A percentile compares a stretch with the other conserved stretches of the same genome.
Conservation (phyloP, 2,888 invertebrate genomes). For the Drosophila merina region DNA sequence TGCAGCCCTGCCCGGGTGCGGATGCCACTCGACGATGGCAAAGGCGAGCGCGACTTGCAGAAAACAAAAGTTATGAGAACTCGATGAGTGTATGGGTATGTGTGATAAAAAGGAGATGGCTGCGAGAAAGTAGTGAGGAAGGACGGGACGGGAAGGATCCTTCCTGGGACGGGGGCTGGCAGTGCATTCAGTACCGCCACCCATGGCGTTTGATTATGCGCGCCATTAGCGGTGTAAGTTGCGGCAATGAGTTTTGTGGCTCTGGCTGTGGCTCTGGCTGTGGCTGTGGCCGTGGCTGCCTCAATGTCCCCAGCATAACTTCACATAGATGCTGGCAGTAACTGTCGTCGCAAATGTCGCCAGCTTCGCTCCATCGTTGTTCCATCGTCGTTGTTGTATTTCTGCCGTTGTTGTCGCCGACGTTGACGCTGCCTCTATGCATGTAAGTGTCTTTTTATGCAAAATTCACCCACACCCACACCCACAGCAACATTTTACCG, state of each 20-base stretch:
- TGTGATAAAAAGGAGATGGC: conserved; percentile 12
- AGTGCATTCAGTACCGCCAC: conserved; percentile 64
- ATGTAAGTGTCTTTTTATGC: conserved; percentile 76
- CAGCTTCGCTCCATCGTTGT: conserved; percentile 39
- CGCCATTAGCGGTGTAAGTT: conserved; percentile 80
- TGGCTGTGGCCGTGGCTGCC: conserved; percentile 19
- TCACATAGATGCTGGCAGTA: conserved; percentile 76
- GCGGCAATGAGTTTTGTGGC: conserved; percentile 79
- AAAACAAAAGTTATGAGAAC: conserved; percentile 77
- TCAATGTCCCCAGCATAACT: conserved; percentile 62
- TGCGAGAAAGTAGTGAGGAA: neutral
- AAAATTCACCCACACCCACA: conserved; percentile 60
- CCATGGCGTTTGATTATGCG: conserved; percentile 81
- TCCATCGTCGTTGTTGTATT: conserved; percentile 18
- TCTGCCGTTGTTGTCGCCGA: conserved; percentile 20
- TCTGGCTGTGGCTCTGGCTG: conserved; percentile 35
- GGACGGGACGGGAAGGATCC: neutral
- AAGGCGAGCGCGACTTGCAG: conserved; percentile 52
- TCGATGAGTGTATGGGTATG: conserved; percentile 19
- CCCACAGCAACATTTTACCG: conserved; percentile 25
- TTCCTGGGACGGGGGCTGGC: conserved; percentile 33
- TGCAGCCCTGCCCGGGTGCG: conserved; percentile 44
- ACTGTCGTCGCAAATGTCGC: conserved; percentile 80
- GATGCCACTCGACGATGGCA: conserved; percentile 49
- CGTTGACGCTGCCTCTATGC: conserved; percentile 51